A percentile compares a stretch with the other conserved stretches of the same genome.
These are phyloP conservation scores for Lycophotia porphyrea DNA, from an alignment of 2,888 invertebrate genomes.

Conservation along the genomic window DNA sequence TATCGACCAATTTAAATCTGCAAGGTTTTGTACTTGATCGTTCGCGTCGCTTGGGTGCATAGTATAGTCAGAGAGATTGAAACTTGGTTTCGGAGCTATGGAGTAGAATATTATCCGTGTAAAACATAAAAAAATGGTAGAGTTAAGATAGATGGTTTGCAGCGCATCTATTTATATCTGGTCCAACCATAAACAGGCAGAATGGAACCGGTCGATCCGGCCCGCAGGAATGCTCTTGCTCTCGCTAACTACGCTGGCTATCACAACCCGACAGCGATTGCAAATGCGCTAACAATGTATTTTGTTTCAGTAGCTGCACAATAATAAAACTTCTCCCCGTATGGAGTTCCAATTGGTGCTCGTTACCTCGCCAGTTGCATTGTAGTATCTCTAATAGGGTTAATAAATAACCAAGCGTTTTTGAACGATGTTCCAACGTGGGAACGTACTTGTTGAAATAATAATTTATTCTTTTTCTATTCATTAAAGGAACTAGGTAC, in stretches of 20 bases:
- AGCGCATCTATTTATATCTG: slow-evolving; percentile 88
- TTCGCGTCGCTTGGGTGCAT: slow-evolving; percentile 33
- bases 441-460: slow-evolving; percentile 51
- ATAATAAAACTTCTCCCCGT: slow-evolving; percentile 70
- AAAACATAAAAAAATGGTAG: slow-evolving; percentile 77
- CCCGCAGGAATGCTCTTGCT: slow-evolving; percentile 85
- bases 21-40: slow-evolving; percentile 58
- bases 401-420: slow-evolving; percentile 66
- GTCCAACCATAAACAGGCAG: slow-evolving; percentile 86
- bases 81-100: slow-evolving; percentile 23
- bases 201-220: slow-evolving; percentile 86
- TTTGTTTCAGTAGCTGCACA: slow-evolving; percentile 75
- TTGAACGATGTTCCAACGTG: slow-evolving; percentile 62
- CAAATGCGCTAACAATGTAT: slow-evolving; percentile 83
- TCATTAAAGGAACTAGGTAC: slow-evolving; percentile 5
- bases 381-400: slow-evolving; percentile 67
- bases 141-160: slow-evolving; percentile 86
- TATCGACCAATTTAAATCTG: slow-evolving; percentile 64
- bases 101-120: slow-evolving; percentile 45
- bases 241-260: slow-evolving; percentile 82
- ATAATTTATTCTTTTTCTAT: slow-evolving; percentile 45
- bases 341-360: slow-evolving; percentile 69
- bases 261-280: slow-evolving; percentile 77
- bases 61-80: slow-evolving; percentile 7
- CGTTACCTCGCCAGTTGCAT: slow-evolving; percentile 65